These are phyloP conservation scores for Rousettus leschenaultii DNA, from an alignment of 2,113 vertebrate genomes.

Conservation along the genomic window DNA sequence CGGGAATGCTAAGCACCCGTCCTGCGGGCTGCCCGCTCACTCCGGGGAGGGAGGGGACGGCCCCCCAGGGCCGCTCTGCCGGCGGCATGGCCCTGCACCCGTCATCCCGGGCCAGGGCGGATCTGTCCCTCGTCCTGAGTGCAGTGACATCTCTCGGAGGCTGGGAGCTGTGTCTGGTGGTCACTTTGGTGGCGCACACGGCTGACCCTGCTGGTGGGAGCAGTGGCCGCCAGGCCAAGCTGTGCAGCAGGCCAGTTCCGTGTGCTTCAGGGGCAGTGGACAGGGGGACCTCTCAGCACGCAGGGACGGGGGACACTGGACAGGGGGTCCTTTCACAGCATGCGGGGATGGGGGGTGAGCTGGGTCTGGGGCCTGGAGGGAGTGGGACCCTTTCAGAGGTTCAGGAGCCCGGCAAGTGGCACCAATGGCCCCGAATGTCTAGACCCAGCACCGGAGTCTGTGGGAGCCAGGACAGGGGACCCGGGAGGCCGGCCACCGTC, in stretches of 20 bases:
- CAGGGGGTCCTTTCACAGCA: background rate
- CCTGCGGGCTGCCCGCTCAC: accelerated
- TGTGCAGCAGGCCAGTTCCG: accelerated
- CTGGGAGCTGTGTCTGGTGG: accelerated
- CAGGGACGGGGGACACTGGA: no score
- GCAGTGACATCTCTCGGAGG: accelerated
- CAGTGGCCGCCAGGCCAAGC: accelerated
- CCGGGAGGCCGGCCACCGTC: accelerated
- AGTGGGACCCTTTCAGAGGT: accelerated
- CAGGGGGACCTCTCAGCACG: no score
- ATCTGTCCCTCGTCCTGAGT: no score
- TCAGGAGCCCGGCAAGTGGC: accelerated
- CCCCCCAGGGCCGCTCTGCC: background rate
- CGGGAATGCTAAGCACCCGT: background rate
- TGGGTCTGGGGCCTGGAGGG: background rate
- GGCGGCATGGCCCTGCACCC: accelerated
- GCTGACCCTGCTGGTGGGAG: background rate
- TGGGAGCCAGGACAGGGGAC: background rate
- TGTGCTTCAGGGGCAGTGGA: no score
- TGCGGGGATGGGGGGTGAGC: background rate
- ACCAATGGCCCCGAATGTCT: accelerated
- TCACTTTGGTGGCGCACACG: accelerated
- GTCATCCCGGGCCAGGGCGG: background rate
- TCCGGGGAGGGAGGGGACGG: accelerated
- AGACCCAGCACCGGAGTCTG: accelerated